phyloP scores from a whole-genome alignment of 2,888 invertebrate species.

The Choristoneura rosaceana region DNA sequence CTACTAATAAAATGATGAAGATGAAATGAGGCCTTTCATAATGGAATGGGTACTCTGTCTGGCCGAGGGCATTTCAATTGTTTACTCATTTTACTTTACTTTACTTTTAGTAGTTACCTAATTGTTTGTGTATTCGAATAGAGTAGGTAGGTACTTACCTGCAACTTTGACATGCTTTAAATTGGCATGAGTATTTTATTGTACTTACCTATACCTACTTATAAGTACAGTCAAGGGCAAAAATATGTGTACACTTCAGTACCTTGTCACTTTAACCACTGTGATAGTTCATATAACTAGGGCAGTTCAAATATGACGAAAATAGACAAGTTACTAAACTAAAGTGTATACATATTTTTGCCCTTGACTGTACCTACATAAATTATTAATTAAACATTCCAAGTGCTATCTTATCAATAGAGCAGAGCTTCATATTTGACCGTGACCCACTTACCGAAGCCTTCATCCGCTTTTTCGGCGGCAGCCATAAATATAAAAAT shows the following conservation, averaged over 20 bases:
- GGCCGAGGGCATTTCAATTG: background rate
- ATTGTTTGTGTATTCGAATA: background rate
- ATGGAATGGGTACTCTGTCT: background rate
- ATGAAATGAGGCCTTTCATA: background rate
- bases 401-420: slow-evolving; percentile 18
- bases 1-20: background rate
- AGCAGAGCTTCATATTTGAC: slow-evolving; percentile 58
- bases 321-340: no score
- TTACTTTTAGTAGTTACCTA: no score
- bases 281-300: no score
- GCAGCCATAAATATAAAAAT: slow-evolving; percentile 27
- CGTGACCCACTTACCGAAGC: slow-evolving; percentile 60
- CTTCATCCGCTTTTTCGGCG: slow-evolving; percentile 25
- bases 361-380: no score
- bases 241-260: no score
- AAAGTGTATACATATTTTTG: no score
- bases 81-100: background rate
- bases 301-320: no score
- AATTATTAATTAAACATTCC: slow-evolving; percentile 11
- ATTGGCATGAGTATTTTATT: background rate
- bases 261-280: no score
- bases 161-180: background rate
- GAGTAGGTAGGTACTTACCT: background rate
- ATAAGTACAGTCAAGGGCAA: no score
- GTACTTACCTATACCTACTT: no score